phyloP scores from a whole-genome alignment of 2,888 invertebrate genomes.

The Cloeon dipterum region DNA sequence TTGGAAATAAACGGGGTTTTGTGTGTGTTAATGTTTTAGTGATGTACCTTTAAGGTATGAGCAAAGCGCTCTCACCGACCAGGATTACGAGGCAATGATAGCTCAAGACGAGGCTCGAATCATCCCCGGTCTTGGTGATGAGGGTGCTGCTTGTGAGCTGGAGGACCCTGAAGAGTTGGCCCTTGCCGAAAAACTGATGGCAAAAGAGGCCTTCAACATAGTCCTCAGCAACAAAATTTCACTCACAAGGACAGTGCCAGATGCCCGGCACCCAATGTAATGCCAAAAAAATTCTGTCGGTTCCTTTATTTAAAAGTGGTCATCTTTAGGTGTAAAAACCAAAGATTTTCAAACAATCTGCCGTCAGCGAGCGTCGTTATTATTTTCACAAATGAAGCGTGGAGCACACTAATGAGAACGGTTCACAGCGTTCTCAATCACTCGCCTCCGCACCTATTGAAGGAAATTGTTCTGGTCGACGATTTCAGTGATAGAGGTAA shows the following conservation, averaged over 20 bases:
- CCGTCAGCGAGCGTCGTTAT: slow-evolving; percentile 54
- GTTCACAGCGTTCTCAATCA: slow-evolving; percentile 73
- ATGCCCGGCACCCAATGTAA: slow-evolving; percentile 25
- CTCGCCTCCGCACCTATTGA: slow-evolving; percentile 42
- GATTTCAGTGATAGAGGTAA: slow-evolving; percentile 62
- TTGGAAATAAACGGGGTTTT: no score
- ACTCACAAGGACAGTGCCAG: slow-evolving; percentile 55
- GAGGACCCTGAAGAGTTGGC: slow-evolving; percentile 41
- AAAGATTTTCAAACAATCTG: slow-evolving; percentile 38
- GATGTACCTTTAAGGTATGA: slow-evolving; percentile 1
- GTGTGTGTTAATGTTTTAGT: no score
- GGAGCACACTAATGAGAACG: slow-evolving; percentile 60
- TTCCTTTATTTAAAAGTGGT: slow-evolving; percentile 19
- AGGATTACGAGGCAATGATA: slow-evolving; percentile 24
- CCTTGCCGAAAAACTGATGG: slow-evolving; percentile 38
- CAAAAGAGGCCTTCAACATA: slow-evolving; percentile 70
- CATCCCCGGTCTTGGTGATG: slow-evolving; percentile 44
- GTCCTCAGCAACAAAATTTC: slow-evolving; percentile 72
- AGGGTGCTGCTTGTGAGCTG: slow-evolving; percentile 41
- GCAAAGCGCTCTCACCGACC: background rate
- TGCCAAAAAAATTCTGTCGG: slow-evolving; percentile 3
- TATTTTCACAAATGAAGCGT: slow-evolving; percentile 80
- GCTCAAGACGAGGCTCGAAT: slow-evolving; percentile 37
- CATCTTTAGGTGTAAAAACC: slow-evolving; percentile 28
- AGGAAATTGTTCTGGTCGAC: slow-evolving; percentile 88